These are phyloP conservation scores for Lasioglossum vierecki DNA, from an alignment of 2,888 invertebrate species.

Conservation along the genomic window DNA sequence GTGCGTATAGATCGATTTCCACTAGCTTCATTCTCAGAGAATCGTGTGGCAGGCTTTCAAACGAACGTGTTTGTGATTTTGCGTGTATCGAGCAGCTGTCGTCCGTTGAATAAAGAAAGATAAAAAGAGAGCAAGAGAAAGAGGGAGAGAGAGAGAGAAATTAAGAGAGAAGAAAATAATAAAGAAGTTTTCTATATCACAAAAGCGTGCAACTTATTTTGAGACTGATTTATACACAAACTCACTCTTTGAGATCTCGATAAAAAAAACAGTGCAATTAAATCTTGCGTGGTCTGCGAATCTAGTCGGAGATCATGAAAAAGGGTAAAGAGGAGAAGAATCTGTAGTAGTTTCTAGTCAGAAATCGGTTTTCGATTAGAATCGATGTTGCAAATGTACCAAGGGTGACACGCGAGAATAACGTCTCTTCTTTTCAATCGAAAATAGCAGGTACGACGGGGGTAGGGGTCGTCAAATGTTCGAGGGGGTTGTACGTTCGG, in stretches of 20 bases:
- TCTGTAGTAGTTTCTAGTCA: conserved; percentile 58
- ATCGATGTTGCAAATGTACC: conserved; percentile 24
- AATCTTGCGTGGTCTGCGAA: conserved; percentile 47
- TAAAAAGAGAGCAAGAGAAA: background rate
- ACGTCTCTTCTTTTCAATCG: background rate
- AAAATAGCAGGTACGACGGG: background rate
- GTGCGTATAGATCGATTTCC: conserved; percentile 44
- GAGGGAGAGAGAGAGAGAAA: background rate
- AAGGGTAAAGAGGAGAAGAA: conserved; percentile 27
- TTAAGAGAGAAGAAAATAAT: background rate
- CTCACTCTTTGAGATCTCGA: conserved; percentile 58
- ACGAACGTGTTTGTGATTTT: conserved; percentile 4
- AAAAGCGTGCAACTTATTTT: conserved; percentile 57
- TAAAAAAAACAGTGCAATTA: conserved; percentile 63
- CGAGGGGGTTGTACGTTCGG: background rate
- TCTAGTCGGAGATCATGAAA: conserved; percentile 61
- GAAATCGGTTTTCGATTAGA: conserved; percentile 43
- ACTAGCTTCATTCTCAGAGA: conserved; percentile 50
- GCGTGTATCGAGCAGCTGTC: conserved; percentile 59
- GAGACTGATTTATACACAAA: conserved; percentile 68
- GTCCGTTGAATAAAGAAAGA: conserved; percentile 41
- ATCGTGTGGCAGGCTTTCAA: conserved; percentile 42
- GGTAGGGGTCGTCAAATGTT: background rate
- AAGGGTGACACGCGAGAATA: conserved; percentile 9
- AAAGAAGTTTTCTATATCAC: conserved; percentile 38